Percentiles rank a stretch among this genome's conserved stretches.
These are phyloP conservation scores for Spongilla lacustris DNA, from an alignment of 37 sponge, comb jelly and placozoan species.

Conservation along the genomic window DNA sequence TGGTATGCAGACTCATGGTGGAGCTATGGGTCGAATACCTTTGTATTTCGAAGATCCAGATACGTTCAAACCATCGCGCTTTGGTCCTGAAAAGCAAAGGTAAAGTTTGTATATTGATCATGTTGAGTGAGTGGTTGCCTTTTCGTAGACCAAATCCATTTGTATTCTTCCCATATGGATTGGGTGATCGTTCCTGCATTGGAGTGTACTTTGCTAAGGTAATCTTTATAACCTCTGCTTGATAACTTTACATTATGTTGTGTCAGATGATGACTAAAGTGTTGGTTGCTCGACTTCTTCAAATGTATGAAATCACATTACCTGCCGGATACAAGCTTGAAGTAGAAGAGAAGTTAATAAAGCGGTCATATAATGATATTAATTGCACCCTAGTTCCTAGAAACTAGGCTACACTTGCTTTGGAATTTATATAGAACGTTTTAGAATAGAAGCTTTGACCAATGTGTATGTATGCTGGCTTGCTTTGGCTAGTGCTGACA, in stretches of 20 bases:
- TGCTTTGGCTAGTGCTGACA: too few species aligned
- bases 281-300: constrained; percentile 19
- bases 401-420: too few species aligned
- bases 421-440: too few species aligned
- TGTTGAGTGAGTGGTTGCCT: too few species aligned
- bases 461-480: too few species aligned
- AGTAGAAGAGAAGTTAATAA: background rate
- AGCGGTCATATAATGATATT: background rate
- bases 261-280: constrained; percentile 9
- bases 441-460: too few species aligned
- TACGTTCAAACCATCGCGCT: constrained; percentile 13
- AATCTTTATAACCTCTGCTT: background rate
- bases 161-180: constrained; percentile 34
- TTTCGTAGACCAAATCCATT: constrained; percentile 16
- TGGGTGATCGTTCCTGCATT: constrained; percentile 26
- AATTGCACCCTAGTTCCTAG: background rate
- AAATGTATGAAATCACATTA: background rate
- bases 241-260: too few species aligned
- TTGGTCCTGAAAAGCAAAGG: constrained; percentile 9
- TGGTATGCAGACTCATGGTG: background rate
- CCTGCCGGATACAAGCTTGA: constrained; percentile 20
- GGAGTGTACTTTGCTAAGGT: constrained; percentile 23
- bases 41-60: constrained; percentile 14
- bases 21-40: background rate
- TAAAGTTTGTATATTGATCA: background rate